Conservation (phyloP, 2,797 vertebrate species). For the Diglossa cyanea region DNA sequence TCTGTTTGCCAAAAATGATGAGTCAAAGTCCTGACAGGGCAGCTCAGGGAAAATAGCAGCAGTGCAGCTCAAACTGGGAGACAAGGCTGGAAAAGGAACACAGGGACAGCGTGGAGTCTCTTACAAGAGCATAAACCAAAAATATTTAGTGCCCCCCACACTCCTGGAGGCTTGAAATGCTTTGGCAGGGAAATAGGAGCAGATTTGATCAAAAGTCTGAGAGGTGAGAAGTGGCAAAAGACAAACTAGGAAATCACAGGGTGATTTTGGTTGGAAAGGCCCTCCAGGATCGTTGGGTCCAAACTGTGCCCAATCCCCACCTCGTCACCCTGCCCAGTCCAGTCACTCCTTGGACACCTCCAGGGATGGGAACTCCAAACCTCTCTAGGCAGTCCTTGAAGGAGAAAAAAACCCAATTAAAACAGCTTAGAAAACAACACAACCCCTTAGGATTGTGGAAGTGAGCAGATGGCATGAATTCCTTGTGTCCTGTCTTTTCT, state of each 20-base stretch:
- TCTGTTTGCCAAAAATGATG: neutral
- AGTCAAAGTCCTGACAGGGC: neutral
- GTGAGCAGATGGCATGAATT: neutral
- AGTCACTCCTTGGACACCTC: neutral
- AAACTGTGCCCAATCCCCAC: neutral
- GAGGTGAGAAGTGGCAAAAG: neutral
- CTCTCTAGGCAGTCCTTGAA: neutral
- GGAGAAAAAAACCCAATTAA: accelerated
- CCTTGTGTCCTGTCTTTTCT: neutral
- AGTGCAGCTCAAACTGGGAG: neutral
- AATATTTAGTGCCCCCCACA: neutral
- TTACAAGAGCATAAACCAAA: neutral
- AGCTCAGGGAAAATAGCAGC: neutral
- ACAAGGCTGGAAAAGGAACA: neutral
- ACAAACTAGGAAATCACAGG: neutral
- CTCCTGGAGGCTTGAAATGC: neutral
- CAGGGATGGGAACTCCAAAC: neutral
- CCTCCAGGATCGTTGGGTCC: no score
- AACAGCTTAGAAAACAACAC: neutral
- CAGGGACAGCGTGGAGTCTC: accelerated
- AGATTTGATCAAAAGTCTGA: neutral
- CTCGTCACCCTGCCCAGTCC: neutral
- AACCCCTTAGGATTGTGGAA: accelerated
- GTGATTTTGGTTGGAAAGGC: neutral
- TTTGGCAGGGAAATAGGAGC: neutral